Evolutionary conservation across 2,113 vertebrate species (phyloP).

Genomic region (Caretta caretta): DNA sequence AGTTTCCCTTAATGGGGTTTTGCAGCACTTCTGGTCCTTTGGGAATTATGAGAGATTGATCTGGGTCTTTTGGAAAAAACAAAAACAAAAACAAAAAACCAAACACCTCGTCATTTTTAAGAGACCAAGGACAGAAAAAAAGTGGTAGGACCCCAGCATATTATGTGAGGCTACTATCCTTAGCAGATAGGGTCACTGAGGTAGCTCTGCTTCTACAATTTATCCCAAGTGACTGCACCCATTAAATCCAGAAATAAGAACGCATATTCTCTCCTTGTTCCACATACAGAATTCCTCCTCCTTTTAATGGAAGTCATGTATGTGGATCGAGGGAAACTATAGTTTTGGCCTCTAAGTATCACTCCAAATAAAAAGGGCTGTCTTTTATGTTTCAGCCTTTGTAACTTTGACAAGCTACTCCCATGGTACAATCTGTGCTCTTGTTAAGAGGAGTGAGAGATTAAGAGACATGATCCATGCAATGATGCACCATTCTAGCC

Average conservation of each 20-base stretch:
- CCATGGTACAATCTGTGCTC: background rate
- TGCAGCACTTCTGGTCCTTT: background rate
- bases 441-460: slow-evolving; percentile 30
- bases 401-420: background rate
- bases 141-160: background rate
- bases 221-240: background rate
- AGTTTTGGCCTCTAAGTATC: background rate
- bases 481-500: background rate
- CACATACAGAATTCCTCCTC: background rate
- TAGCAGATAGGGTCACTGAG: background rate
- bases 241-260: background rate
- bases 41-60: background rate
- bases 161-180: background rate
- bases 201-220: background rate
- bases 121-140: background rate
- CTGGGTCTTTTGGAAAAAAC: background rate
- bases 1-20: background rate
- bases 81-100: too few relatives aligned
- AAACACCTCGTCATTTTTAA: background rate
- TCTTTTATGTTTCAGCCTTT: background rate
- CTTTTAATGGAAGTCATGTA: background rate
- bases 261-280: background rate
- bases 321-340: background rate
- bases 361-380: background rate
- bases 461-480: background rate